Conservation (phyloP, 2,888 invertebrate species). For the Lasioglossum vierecki region DNA sequence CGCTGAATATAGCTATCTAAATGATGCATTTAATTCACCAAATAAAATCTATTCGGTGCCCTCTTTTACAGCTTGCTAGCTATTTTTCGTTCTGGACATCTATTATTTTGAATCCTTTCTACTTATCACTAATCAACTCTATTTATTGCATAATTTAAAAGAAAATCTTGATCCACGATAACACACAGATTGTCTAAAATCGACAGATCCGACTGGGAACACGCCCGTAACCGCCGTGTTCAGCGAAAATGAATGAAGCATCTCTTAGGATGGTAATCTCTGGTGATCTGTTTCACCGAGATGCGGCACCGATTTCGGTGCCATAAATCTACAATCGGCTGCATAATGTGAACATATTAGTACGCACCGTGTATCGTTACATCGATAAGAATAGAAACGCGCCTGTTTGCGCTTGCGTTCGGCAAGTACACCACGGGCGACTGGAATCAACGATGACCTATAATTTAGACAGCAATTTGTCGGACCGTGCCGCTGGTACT, state of each 20-base stretch:
- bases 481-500: not conserved
- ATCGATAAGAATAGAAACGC: slow-evolving; percentile 4
- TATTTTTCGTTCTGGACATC: not conserved
- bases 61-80: not conserved
- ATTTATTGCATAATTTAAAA: not conserved
- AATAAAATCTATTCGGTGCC: not conserved
- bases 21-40: not conserved
- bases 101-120: not conserved
- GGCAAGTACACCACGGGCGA: not conserved
- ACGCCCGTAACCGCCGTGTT: not conserved
- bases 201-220: not conserved
- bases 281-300: not conserved
- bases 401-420: not conserved
- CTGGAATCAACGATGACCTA: slow-evolving; percentile 4
- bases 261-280: not conserved
- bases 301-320: not conserved
- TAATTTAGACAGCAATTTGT: slow-evolving; percentile 11
- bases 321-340: not conserved
- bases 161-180: not conserved
- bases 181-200: not conserved
- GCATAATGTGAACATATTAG: slow-evolving; percentile 6
- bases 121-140: not conserved
- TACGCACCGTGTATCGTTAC: not conserved
- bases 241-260: not conserved
- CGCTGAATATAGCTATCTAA: not conserved